Evolutionary conservation across 1,140 invertebrate species (phyloP).

Genomic region (Tetramorium parvispinum): DNA sequence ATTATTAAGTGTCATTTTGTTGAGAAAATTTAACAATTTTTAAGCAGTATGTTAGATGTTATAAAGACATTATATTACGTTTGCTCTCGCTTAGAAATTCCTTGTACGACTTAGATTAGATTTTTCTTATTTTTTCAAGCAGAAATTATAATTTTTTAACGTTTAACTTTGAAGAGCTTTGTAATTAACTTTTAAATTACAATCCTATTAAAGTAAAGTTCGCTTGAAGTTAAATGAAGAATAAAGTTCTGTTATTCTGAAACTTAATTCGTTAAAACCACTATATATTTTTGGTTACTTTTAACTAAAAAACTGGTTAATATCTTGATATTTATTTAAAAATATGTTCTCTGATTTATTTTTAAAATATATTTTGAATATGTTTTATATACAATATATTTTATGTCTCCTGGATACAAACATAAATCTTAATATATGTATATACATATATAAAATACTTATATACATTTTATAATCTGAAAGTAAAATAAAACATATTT

Average conservation of each 20-base stretch:
- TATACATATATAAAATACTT: background rate
- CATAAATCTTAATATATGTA: background rate
- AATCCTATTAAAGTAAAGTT: slow-evolving; percentile 54
- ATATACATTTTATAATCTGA: background rate
- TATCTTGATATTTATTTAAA: slow-evolving; percentile 15
- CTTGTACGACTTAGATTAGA: background rate
- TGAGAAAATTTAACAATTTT: slow-evolving; percentile 18
- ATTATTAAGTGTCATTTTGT: background rate
- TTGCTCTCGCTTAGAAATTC: background rate
- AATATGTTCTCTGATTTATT: background rate
- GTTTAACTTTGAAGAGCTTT: slow-evolving; percentile 42
- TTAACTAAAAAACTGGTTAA: slow-evolving; percentile 5
- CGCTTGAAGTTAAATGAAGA: slow-evolving; percentile 38
- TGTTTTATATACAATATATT: background rate
- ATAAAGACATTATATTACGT: background rate
- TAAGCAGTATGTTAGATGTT: background rate
- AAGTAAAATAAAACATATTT: background rate
- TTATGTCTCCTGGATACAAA: background rate
- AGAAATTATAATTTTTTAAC: slow-evolving; percentile 50
- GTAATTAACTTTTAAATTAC: slow-evolving; percentile 53
- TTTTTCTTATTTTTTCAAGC: slow-evolving; percentile 13
- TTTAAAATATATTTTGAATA: background rate
- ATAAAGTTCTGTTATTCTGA: slow-evolving; percentile 49
- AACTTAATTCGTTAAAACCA: slow-evolving; percentile 49
- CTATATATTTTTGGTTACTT: slow-evolving; percentile 34